These are phyloP conservation scores for Xiphorhynchus erythropygius DNA, from an alignment of 2,797 vertebrate genomes.

Conservation along the genomic window DNA sequence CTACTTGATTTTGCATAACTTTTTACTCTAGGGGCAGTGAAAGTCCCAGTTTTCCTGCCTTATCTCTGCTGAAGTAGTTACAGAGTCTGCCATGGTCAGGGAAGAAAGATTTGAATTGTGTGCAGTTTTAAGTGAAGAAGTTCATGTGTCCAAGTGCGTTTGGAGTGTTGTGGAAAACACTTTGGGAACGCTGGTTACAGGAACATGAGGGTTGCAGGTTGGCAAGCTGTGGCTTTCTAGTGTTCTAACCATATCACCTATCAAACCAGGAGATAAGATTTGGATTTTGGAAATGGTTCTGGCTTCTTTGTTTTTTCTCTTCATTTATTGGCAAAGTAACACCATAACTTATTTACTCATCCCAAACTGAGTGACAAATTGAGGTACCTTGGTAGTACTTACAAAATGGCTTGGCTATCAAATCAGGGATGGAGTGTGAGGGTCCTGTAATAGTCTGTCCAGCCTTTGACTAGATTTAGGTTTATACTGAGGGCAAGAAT, in stretches of 20 bases:
- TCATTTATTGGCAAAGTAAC: background rate
- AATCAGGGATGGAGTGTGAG: background rate
- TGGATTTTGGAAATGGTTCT: background rate
- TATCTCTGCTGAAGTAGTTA: background rate
- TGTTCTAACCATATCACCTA: background rate
- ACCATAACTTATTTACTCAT: background rate
- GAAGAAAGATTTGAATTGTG: background rate
- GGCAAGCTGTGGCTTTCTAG: background rate
- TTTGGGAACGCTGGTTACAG: background rate
- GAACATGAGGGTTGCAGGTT: background rate
- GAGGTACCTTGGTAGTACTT: background rate
- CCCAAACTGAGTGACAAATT: background rate
- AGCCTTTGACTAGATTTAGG: background rate
- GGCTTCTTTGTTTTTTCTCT: background rate
- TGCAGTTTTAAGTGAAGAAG: background rate
- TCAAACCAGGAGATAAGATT: background rate
- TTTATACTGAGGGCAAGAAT: background rate
- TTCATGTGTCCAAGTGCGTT: background rate
- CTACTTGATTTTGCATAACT: background rate
- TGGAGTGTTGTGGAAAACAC: background rate
- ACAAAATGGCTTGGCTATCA: background rate
- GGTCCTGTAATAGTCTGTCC: background rate
- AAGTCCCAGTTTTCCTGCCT: background rate
- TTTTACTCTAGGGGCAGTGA: background rate
- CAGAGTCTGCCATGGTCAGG: background rate